Percentiles rank a stretch among this genome's conserved stretches.
phyloP scores from a whole-genome alignment of 1,140 invertebrate genomes.

The Papilio glaucus region DNA sequence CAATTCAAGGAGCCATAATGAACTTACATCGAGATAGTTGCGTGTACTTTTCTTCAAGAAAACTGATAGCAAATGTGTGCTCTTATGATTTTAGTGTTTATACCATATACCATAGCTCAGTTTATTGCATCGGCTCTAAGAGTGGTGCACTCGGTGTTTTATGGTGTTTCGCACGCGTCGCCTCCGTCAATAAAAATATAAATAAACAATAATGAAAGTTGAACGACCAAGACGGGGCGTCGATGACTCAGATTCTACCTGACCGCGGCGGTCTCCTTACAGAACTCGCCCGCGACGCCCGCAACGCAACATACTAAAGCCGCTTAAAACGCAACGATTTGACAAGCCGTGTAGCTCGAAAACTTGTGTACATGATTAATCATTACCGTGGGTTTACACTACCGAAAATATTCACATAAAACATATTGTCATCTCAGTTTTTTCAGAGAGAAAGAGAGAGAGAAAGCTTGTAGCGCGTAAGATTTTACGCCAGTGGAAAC shows the following conservation, averaged over 20 bases:
- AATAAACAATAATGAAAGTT: constrained; percentile 73
- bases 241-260: constrained; percentile 74
- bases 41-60: too few relatives aligned
- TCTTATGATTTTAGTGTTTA: background rate
- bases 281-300: constrained; percentile 6
- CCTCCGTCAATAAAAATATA: constrained; percentile 68
- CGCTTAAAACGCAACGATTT: background rate
- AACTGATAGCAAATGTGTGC: too few relatives aligned
- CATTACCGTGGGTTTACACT: too few relatives aligned
- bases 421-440: too few relatives aligned
- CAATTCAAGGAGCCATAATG: too few relatives aligned
- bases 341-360: background rate
- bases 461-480: too few relatives aligned
- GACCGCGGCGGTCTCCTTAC: constrained; percentile 31
- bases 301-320: background rate
- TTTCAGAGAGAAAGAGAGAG: too few relatives aligned
- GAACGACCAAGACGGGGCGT: constrained; percentile 61
- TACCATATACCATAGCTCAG: background rate
- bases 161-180: constrained; percentile 57
- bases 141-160: constrained; percentile 47
- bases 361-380: background rate
- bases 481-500: too few relatives aligned
- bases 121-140: background rate
- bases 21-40: too few relatives aligned
- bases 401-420: too few relatives aligned